phyloP scores from a whole-genome alignment of 2,113 vertebrate species.

The Cyphomyrus discorhynchus region DNA sequence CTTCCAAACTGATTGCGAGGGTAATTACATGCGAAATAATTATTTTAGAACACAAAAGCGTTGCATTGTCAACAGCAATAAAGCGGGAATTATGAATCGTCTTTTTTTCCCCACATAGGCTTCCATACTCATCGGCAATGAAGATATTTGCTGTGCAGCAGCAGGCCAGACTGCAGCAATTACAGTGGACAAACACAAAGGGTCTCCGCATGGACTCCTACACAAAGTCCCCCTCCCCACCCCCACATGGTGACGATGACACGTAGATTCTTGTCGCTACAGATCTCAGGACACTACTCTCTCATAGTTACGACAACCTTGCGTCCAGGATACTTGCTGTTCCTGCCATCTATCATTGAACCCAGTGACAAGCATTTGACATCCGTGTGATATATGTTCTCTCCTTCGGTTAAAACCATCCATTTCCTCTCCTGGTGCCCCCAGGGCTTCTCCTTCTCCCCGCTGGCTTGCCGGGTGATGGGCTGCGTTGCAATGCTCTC shows the following conservation, averaged over 20 bases:
- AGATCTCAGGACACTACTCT: slow-evolving; percentile 19
- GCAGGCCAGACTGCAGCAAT: slow-evolving; percentile 19
- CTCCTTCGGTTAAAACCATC: background rate
- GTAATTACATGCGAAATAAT: slow-evolving; percentile 12
- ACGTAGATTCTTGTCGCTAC: slow-evolving; percentile 11
- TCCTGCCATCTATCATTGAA: background rate
- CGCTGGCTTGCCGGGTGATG: background rate
- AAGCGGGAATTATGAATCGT: background rate
- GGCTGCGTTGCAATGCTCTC: background rate
- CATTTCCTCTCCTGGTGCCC: background rate
- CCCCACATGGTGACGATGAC: slow-evolving; percentile 18
- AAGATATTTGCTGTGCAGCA: slow-evolving; percentile 8
- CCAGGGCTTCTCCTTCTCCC: background rate
- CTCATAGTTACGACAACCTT: slow-evolving; percentile 14
- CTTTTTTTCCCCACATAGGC: background rate
- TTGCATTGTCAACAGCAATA: slow-evolving; percentile 2
- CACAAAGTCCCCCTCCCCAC: slow-evolving; percentile 3
- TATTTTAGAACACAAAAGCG: background rate
- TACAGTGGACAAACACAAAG: slow-evolving; percentile 19
- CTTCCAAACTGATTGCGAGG: slow-evolving; percentile 14
- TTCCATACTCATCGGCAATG: slow-evolving; percentile 10
- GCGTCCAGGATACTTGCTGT: background rate
- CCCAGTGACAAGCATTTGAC: background rate
- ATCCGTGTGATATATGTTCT: background rate
- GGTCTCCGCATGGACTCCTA: background rate